A percentile compares a stretch with the other conserved stretches of the same genome.
Conservation (phyloP, 2,797 vertebrate genomes). For the Pteropus rufus region DNA sequence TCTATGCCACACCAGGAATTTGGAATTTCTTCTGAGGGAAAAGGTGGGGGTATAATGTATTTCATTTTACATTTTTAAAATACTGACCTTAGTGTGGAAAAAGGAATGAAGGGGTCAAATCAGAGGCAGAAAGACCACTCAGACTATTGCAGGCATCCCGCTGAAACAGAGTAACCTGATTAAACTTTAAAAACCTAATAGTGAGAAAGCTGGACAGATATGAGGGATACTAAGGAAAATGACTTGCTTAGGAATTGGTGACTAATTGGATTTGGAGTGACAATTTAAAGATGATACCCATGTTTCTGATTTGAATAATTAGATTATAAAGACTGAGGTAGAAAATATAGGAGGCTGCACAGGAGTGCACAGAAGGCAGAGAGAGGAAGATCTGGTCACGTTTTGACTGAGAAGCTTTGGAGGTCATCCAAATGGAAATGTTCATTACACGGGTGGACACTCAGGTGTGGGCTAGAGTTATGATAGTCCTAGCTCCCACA, state of each 20-base stretch:
- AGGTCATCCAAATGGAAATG: not conserved
- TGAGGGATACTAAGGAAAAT: not conserved
- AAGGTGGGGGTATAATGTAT: not conserved
- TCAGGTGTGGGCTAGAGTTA: not conserved
- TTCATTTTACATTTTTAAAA: not conserved
- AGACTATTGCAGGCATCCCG: not conserved
- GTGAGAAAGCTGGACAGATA: not conserved
- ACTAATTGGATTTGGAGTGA: not conserved
- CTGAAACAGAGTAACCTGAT: not conserved
- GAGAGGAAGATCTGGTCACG: not conserved
- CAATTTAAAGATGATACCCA: not conserved
- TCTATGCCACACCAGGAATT: not conserved
- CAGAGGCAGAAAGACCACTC: not conserved
- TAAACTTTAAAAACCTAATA: not conserved
- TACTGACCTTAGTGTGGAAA: not conserved
- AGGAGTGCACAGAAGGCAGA: not conserved
- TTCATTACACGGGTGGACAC: not conserved
- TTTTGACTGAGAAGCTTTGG: not conserved
- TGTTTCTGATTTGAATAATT: not conserved
- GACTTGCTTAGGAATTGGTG: not conserved
- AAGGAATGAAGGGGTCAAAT: not conserved
- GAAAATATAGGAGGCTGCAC: not conserved
- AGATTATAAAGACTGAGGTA: not conserved
- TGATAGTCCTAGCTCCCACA: not conserved
- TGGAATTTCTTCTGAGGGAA: not conserved